Conservation (phyloP, 2,113 vertebrate genomes). For the Ascaphus truei region DNA sequence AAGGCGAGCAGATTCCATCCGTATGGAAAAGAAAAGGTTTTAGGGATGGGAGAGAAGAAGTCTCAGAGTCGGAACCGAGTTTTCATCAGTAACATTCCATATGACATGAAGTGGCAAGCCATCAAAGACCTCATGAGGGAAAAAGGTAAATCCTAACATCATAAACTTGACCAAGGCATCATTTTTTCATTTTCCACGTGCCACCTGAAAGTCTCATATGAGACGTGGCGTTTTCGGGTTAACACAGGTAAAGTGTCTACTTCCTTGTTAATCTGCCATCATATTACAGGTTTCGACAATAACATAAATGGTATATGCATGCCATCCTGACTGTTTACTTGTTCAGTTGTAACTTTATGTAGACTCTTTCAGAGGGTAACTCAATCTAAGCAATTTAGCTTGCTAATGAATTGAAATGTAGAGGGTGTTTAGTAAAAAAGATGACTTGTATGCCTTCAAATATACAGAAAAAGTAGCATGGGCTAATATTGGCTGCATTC, state of each 20-base stretch:
- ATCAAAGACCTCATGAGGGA: slow-evolving; percentile 99
- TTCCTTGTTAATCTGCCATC: slow-evolving; percentile 42
- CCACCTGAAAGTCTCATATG: too few relatives aligned
- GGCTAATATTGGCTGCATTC: slow-evolving; percentile 66
- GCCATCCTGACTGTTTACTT: slow-evolving; percentile 61
- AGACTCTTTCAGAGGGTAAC: slow-evolving; percentile 54
- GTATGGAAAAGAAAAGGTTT: slow-evolving; percentile 87
- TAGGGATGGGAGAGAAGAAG: slow-evolving; percentile 80
- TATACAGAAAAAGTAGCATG: slow-evolving; percentile 60
- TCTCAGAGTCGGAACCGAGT: slow-evolving; percentile 81
- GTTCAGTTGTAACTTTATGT: slow-evolving; percentile 63
- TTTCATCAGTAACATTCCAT: slow-evolving; percentile 98
- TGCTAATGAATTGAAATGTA: slow-evolving; percentile 58
- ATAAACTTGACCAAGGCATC: not conserved
- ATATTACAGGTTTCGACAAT: slow-evolving; percentile 56
- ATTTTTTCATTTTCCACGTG: not conserved
- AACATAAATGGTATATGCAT: slow-evolving; percentile 57
- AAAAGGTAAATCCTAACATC: slow-evolving; percentile 79
- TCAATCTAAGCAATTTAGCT: slow-evolving; percentile 59
- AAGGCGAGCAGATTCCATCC: slow-evolving; percentile 86
- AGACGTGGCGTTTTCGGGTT: slow-evolving; percentile 6
- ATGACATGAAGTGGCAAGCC: slow-evolving; percentile 99
- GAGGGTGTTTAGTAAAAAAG: slow-evolving; percentile 58
- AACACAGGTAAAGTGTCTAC: slow-evolving; percentile 16
- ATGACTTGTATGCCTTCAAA: slow-evolving; percentile 64